These are phyloP conservation scores for Temnothorax ravouxi DNA, from an alignment of 2,888 invertebrate genomes.

Conservation along the genomic window DNA sequence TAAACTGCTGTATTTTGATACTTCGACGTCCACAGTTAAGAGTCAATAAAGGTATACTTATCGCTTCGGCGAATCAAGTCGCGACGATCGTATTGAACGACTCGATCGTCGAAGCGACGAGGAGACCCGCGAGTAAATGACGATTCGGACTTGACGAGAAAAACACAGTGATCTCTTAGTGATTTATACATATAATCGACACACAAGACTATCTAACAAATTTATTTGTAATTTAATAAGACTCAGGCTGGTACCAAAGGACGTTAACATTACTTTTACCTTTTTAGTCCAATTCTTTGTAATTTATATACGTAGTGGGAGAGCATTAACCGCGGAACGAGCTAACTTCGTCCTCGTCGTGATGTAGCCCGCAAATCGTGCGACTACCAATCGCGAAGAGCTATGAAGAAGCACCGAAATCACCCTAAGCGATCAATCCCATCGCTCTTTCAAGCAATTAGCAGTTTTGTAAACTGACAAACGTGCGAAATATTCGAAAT, in stretches of 20 bases:
- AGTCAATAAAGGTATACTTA: conserved; percentile 43
- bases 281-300: conserved; percentile 75
- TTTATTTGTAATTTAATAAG: conserved; percentile 77
- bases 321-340: conserved; percentile 58
- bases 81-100: neutral
- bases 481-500: neutral
- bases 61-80: conserved; percentile 15
- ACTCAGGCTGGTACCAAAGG: conserved; percentile 82
- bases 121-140: conserved; percentile 25
- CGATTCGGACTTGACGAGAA: conserved; percentile 20
- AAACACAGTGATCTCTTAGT: conserved; percentile 75
- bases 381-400: conserved; percentile 63
- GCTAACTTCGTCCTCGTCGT: conserved; percentile 20
- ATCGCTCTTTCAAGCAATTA: conserved; percentile 3
- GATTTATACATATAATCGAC: conserved; percentile 66
- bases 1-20: conserved; percentile 54
- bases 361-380: conserved; percentile 62
- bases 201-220: conserved; percentile 79
- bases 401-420: neutral
- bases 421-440: neutral
- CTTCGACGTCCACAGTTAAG: conserved; percentile 45
- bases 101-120: conserved; percentile 29
- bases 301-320: conserved; percentile 68
- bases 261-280: conserved; percentile 72
- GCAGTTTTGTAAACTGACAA: conserved; percentile 23